phyloP scores from a whole-genome alignment of 2,797 vertebrate species.

The Premnoplex brunnescens region DNA sequence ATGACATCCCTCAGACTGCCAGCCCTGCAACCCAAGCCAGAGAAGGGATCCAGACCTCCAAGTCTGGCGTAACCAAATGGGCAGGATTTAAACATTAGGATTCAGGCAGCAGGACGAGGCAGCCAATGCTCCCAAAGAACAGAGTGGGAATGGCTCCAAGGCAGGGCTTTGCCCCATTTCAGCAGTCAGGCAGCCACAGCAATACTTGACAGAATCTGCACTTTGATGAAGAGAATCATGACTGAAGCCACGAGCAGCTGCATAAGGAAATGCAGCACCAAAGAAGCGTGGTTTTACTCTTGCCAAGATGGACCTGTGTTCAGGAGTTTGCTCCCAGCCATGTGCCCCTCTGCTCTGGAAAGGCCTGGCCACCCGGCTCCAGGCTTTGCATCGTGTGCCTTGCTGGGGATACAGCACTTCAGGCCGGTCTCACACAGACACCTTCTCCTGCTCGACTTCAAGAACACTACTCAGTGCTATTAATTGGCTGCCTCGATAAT shows the following conservation, averaged over 20 bases:
- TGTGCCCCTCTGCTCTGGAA: neutral
- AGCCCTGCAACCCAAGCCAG: neutral
- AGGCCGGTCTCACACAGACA: neutral
- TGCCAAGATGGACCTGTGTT: neutral
- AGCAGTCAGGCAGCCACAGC: neutral
- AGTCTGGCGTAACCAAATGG: neutral
- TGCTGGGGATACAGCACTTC: accelerated
- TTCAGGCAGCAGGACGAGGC: neutral
- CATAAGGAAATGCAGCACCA: neutral
- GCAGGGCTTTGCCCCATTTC: neutral
- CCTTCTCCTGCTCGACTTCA: neutral
- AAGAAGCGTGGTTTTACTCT: neutral
- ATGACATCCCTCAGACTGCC: neutral
- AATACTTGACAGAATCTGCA: neutral
- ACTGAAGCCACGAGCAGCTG: neutral
- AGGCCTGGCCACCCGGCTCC: accelerated
- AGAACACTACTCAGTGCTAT: neutral
- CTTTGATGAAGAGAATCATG: neutral
- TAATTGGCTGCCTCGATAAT: neutral
- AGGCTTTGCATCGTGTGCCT: neutral
- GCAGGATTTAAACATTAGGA: neutral
- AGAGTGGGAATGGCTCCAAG: neutral
- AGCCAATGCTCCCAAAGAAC: neutral
- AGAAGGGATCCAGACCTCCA: neutral
- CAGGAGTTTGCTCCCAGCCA: neutral